These are phyloP conservation scores for Anarrhichthys ocellatus DNA, from an alignment of 2,113 vertebrate species.

Conservation along the genomic window DNA sequence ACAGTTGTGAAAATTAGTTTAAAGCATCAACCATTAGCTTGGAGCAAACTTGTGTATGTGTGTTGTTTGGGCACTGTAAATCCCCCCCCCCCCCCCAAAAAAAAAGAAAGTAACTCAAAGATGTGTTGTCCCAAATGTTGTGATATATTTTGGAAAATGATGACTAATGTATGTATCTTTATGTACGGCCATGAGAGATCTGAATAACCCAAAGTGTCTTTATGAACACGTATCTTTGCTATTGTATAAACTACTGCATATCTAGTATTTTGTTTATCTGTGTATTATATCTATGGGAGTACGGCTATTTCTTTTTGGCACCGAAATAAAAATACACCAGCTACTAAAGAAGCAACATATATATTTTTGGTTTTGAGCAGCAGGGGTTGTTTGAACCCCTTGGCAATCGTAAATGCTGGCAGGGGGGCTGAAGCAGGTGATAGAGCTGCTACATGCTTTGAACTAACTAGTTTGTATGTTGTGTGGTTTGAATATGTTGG, in stretches of 20 bases:
- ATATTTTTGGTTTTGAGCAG: neutral
- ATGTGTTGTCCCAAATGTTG: neutral
- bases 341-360: neutral
- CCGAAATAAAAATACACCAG: constrained; percentile 4
- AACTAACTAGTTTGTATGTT: constrained; percentile 21
- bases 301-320: neutral
- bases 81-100: neutral
- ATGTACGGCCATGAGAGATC: neutral
- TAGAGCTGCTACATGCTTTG: neutral
- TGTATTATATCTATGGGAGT: neutral
- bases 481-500: constrained; percentile 21
- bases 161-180: neutral
- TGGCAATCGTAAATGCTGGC: constrained; percentile 3
- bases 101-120: neutral
- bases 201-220: neutral
- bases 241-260: neutral
- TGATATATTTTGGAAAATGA: neutral
- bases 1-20: neutral
- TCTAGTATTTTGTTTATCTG: neutral
- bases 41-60: neutral
- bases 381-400: constrained; percentile 7
- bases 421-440: constrained; percentile 11
- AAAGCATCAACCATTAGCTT: neutral
- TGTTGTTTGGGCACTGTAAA: neutral
- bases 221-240: neutral